Percentiles rank a stretch among this genome's conserved stretches.
Evolutionary conservation across 2,113 vertebrate genomes (phyloP).

Genomic region (Apaloderma vittatum): DNA sequence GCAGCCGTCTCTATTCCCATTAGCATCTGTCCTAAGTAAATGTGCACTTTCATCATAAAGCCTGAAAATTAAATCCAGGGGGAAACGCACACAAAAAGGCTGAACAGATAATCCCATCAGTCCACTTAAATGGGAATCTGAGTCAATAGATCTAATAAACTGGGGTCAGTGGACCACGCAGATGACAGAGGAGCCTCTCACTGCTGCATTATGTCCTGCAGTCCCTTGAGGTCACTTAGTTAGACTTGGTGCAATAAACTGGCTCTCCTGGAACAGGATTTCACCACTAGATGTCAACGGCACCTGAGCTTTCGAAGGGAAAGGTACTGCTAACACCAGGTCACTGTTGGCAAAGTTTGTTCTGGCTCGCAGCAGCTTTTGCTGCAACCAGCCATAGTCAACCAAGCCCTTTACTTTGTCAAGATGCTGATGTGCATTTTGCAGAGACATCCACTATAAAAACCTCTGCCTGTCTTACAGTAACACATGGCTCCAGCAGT

Average conservation of each 20-base stretch:
- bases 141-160: slow-evolving; percentile 46
- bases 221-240: not conserved
- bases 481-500: not conserved
- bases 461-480: not conserved
- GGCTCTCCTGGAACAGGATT: not conserved
- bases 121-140: not conserved
- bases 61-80: slow-evolving; percentile 14
- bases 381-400: not conserved
- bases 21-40: slow-evolving; percentile 7
- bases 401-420: not conserved
- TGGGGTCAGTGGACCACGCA: not conserved
- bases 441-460: not conserved
- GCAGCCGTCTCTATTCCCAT: not conserved
- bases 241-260: not conserved
- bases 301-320: not conserved
- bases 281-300: slow-evolving; percentile 58
- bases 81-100: not conserved
- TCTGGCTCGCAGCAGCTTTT: not conserved
- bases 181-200: slow-evolving; percentile 23
- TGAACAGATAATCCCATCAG: slow-evolving; percentile 38
- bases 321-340: not conserved
- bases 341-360: not conserved
- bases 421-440: not conserved
- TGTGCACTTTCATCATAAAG: slow-evolving; percentile 5
- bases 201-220: not conserved